Conservation (phyloP, 2,797 vertebrate genomes). For the Hozukius guyotensis region DNA sequence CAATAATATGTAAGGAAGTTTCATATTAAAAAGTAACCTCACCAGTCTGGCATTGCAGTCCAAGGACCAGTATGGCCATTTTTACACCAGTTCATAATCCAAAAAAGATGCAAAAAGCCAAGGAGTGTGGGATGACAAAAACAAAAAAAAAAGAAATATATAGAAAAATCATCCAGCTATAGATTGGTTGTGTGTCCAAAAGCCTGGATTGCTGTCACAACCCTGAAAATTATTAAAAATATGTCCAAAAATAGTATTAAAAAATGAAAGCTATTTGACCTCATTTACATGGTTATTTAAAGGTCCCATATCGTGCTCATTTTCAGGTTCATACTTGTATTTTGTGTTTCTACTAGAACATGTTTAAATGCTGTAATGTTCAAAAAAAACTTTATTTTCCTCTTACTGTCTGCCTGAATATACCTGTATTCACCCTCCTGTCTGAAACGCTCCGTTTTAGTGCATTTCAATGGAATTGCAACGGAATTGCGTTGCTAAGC, state of each 20-base stretch:
- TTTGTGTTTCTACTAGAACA: too few species aligned
- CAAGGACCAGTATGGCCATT: constrained; percentile 41
- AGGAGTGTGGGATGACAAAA: constrained; percentile 2
- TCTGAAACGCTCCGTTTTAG: too few species aligned
- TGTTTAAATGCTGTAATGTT: too few species aligned
- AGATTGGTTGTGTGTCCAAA: constrained; percentile 37
- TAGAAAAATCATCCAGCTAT: constrained; percentile 39
- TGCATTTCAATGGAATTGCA: too few species aligned
- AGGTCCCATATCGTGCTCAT: too few species aligned
- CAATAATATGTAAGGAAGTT: constrained; percentile 52
- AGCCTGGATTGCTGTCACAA: constrained; percentile 30
- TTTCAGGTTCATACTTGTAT: too few species aligned
- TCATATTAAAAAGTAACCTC: constrained; percentile 45
- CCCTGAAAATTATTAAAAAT: constrained; percentile 19
- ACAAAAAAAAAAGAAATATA: constrained; percentile 10
- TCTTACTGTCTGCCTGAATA: too few species aligned
- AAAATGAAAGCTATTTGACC: constrained; percentile 73
- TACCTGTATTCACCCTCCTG: too few species aligned
- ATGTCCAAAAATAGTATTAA: constrained; percentile 42
- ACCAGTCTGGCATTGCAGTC: constrained; percentile 54
- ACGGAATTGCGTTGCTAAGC: too few species aligned
- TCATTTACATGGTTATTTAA: constrained; percentile 38
- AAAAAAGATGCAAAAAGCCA: constrained; percentile 38
- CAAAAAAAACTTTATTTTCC: too few species aligned
- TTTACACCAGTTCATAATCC: constrained; percentile 43